These are phyloP conservation scores for Adela reaumurella DNA, from an alignment of 2,888 invertebrate species.

Conservation along the genomic window DNA sequence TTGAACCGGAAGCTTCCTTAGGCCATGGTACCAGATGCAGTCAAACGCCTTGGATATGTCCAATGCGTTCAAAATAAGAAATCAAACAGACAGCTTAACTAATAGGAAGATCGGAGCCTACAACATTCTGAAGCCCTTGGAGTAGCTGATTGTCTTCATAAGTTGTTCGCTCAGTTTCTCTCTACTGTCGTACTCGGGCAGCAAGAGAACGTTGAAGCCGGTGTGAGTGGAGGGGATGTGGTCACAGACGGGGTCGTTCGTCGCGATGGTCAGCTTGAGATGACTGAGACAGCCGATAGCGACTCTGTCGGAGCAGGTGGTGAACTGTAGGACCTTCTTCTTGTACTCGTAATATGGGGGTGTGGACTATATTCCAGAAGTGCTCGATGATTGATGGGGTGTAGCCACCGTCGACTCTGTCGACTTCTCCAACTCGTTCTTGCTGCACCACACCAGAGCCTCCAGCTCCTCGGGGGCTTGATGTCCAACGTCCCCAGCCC, in stretches of 20 bases:
- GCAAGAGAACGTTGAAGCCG: constrained; percentile 88
- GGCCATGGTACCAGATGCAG: too few relatives aligned
- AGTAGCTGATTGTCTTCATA: too few relatives aligned
- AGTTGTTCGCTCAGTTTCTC: constrained; percentile 86
- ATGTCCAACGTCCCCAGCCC: too few relatives aligned
- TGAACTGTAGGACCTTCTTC: constrained; percentile 82
- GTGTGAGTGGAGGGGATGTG: constrained; percentile 93
- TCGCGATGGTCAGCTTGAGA: constrained; percentile 83
- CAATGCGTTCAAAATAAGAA: too few relatives aligned
- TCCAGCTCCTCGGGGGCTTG: constrained; percentile 96
- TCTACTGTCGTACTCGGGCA: constrained; percentile 84
- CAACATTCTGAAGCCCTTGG: too few relatives aligned
- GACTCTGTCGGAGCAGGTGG: constrained; percentile 89
- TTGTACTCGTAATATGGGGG: constrained; percentile 77
- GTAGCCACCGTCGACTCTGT: constrained; percentile 93
- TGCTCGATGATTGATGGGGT: constrained; percentile 77
- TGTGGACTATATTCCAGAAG: constrained; percentile 85
- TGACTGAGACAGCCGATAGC: constrained; percentile 89
- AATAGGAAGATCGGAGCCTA: too few relatives aligned
- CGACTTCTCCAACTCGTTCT: constrained; percentile 82
- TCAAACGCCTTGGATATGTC: too few relatives aligned
- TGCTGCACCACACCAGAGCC: constrained; percentile 86
- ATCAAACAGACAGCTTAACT: too few relatives aligned
- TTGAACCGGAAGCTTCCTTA: too few relatives aligned
- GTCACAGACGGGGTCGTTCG: constrained; percentile 90